Evolutionary conservation across 2,797 vertebrate genomes (phyloP).

Genomic region (Cuniculus paca): DNA sequence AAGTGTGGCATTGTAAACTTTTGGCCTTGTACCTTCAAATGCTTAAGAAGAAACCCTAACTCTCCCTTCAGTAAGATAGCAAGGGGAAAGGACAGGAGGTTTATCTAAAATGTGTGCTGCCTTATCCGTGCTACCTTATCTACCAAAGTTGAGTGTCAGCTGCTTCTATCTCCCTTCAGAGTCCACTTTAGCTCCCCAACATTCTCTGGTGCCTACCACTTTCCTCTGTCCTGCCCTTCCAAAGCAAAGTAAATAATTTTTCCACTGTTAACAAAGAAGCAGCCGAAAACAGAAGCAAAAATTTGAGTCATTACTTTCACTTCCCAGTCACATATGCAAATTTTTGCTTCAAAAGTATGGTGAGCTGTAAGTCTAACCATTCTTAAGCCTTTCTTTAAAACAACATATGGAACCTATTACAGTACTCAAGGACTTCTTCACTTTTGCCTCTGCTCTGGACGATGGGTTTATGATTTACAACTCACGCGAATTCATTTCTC

Average conservation of each 20-base stretch:
- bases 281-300: constrained; percentile 61
- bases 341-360: constrained; percentile 41
- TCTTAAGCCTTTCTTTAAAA: constrained; percentile 59
- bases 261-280: not conserved
- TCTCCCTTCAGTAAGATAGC: not conserved
- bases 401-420: constrained; percentile 64
- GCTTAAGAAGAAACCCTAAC: constrained; percentile 12
- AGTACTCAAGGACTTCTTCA: constrained; percentile 12
- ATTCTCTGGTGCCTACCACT: not conserved
- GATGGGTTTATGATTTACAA: constrained; percentile 54
- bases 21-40: not conserved
- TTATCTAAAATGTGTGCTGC: not conserved
- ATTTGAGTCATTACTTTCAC: not conserved
- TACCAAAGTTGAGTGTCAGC: not conserved
- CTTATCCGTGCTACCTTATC: not conserved
- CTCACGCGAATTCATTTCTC: not conserved
- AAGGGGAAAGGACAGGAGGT: not conserved
- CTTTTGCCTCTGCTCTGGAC: not conserved
- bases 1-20: not conserved
- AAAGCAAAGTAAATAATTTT: constrained; percentile 2
- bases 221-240: not conserved
- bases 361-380: constrained; percentile 24
- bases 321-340: constrained; percentile 48
- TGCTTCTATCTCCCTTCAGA: not conserved
- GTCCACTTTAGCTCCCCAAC: not conserved